Evolutionary conservation across 2,797 vertebrate genomes (phyloP).

Genomic region (Hafferia zeledoni): DNA sequence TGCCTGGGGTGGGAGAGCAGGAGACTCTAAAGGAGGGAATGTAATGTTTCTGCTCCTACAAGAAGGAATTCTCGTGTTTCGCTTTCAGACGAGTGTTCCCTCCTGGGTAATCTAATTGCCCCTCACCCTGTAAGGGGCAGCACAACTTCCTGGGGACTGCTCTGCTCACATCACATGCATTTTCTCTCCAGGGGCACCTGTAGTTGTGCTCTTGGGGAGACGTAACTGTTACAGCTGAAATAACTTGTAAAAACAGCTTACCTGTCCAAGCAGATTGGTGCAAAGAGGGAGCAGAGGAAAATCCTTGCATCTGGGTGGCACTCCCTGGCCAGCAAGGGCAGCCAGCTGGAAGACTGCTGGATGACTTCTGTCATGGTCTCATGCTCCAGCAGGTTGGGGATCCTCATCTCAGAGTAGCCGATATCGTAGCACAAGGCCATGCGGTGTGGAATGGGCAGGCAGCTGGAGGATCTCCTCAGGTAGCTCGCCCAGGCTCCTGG

Average conservation of each 20-base stretch:
- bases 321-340: constrained; percentile 85
- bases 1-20: not conserved
- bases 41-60: not conserved
- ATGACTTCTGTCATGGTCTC: constrained; percentile 84
- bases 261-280: constrained; percentile 88
- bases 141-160: not conserved
- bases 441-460: constrained; percentile 76
- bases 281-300: constrained; percentile 89
- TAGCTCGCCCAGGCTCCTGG: not conserved
- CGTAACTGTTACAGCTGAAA: not conserved
- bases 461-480: constrained; percentile 78
- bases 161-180: accelerated
- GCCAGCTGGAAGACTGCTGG: constrained; percentile 87
- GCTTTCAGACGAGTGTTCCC: not conserved
- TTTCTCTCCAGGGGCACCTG: not conserved
- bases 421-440: constrained; percentile 87
- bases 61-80: not conserved
- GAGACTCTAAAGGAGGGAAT: not conserved
- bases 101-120: not conserved
- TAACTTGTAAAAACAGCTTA: constrained; percentile 57
- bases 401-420: constrained; percentile 84
- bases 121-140: not conserved
- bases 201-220: not conserved
- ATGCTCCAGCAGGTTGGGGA: constrained; percentile 87
- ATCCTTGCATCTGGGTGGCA: constrained; percentile 86